Percentiles rank a stretch among this genome's conserved stretches.
Evolutionary conservation across 2,888 invertebrate genomes (phyloP).

Genomic region (Petrophora chlorosata): DNA sequence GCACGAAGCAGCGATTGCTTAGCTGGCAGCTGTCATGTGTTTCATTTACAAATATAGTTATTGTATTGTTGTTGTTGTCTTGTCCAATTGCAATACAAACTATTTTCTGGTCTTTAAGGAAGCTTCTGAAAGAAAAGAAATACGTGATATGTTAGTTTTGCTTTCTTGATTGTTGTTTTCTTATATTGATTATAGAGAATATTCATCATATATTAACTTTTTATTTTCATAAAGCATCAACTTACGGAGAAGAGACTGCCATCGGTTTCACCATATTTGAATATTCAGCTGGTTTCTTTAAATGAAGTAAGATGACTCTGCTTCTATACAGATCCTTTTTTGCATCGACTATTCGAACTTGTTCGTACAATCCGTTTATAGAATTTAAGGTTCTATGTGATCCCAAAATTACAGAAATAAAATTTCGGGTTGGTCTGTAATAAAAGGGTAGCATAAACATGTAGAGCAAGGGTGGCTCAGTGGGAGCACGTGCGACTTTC

Average conservation of each 20-base stretch:
- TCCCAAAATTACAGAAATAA: slow-evolving; percentile 87
- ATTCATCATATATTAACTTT: slow-evolving; percentile 12
- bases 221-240: slow-evolving; percentile 23
- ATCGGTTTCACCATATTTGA: slow-evolving; percentile 87
- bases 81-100: slow-evolving; percentile 86
- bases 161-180: no score
- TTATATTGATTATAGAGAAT: no score
- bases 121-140: slow-evolving; percentile 50
- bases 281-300: slow-evolving; percentile 83
- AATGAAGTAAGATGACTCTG: slow-evolving; percentile 85
- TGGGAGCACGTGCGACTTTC: no score
- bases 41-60: slow-evolving; percentile 78
- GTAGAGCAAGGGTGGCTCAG: no score
- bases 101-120: slow-evolving; percentile 59
- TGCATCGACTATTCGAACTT: slow-evolving; percentile 85
- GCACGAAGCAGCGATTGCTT: slow-evolving; percentile 82
- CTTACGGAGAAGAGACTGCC: slow-evolving; percentile 79
- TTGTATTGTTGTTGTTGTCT: slow-evolving; percentile 76
- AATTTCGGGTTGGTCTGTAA: slow-evolving; percentile 81
- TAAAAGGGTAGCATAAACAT: background rate
- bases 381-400: slow-evolving; percentile 84
- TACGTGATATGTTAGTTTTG: background rate
- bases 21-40: slow-evolving; percentile 74
- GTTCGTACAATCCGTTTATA: slow-evolving; percentile 87
- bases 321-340: slow-evolving; percentile 82